These are phyloP conservation scores for Nezara viridula DNA, from an alignment of 2,888 invertebrate species.

Conservation along the genomic window DNA sequence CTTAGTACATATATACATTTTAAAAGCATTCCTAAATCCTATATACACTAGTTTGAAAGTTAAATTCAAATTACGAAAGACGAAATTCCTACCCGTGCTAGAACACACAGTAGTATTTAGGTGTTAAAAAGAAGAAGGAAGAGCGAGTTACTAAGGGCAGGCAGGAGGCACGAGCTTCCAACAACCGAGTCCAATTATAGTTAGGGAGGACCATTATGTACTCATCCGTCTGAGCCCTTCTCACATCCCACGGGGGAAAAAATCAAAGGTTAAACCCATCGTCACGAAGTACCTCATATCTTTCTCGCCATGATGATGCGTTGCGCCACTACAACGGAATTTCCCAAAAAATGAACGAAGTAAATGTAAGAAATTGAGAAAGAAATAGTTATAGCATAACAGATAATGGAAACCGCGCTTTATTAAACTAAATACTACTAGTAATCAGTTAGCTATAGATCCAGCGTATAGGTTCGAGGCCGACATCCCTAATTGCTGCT, in stretches of 20 bases:
- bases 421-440: too few species aligned
- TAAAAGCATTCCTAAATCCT: background rate
- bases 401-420: too few species aligned
- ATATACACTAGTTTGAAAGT: background rate
- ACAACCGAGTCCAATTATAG: conserved; percentile 42
- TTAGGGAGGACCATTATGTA: conserved; percentile 27
- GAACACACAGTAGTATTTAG: background rate
- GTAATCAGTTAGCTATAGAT: too few species aligned
- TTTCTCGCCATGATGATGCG: background rate
- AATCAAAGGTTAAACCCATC: background rate
- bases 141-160: background rate
- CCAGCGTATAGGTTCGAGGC: too few species aligned
- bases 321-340: background rate
- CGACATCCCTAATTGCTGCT: too few species aligned
- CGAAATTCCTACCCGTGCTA: background rate
- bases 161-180: conserved; percentile 34
- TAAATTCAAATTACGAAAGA: background rate
- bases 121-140: background rate
- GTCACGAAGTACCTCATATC: background rate
- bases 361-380: too few species aligned
- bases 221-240: background rate
- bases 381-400: too few species aligned
- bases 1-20: too few species aligned
- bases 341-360: background rate
- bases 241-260: conserved; percentile 4